Base-by-base conservation (phyloP, 37 sponge, comb jelly and placozoan genomes). In the Spongilla lacustris region DNA sequence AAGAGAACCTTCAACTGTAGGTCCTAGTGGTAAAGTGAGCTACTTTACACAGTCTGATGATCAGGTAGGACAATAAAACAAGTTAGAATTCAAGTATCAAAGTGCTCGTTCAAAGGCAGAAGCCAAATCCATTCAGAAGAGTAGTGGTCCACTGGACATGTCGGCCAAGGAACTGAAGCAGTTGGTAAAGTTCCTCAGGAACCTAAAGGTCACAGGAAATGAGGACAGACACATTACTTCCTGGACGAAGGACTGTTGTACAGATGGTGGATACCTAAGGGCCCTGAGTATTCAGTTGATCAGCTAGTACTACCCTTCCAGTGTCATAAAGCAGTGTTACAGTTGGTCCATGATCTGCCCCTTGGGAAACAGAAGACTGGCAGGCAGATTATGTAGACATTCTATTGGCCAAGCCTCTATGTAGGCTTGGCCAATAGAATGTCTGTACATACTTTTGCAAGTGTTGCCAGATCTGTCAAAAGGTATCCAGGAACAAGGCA, bases 401-500 rank as follows among this genome's bases (percentile, higher is more conserved):
- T 58, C 21, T 58, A 58, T 58, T 58, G 58, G 21, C 58, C 58
- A 58, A 58, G 58, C 21, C 58, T 58, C 58, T 17, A 17, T 17
- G 11, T n/a, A n/a, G n/a, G n/a, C n/a, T n/a, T n/a, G n/a, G n/a
- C n/a, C n/a, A n/a, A n/a, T n/a, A 17, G 58, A 17, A 58, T 58
- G 58, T 17, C n/a, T n/a, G n/a, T 58, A 17, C 58, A 58, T 8
- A 14, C 31, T 67, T 36, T 23, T 83, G 83, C 38, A 38, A 50
- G 27, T 41, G 66, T 26, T 83, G 83, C 21, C 74, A 73, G 22
- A 71, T 73, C 23, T 83, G 83, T 50, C 83, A 83, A 38, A 83
- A 73, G 74, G 37, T 37, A 12, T 41, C 41, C 74, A 31, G 74
- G 22, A 27, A 50, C 31, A 73, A 36, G 27, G 41, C 26, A 46